Base-by-base conservation (phyloP, 2,888 invertebrate genomes). In the Fragum whitleyi region DNA sequence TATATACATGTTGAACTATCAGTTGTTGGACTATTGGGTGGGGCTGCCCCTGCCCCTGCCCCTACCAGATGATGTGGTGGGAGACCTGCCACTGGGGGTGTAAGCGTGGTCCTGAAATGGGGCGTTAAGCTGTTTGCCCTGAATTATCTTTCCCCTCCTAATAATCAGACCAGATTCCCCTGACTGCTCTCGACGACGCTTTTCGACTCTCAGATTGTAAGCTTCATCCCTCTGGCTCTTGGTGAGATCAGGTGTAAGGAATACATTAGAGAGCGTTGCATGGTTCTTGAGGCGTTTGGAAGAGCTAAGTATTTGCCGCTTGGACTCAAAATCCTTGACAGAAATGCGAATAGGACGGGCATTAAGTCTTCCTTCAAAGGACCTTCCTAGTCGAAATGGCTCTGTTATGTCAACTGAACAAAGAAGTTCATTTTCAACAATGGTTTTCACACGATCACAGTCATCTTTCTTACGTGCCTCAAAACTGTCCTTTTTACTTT, bases 291-390 rank as follows among this genome's bases (percentile, higher is more conserved):
- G n/a, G n/a, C n/a, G n/a, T n/a, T n/a, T n/a, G n/a, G n/a, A n/a
- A n/a, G n/a, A n/a, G n/a, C n/a, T n/a, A n/a, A n/a, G n/a, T n/a
- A 57, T 23, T 57, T 19, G 2, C 5, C 57, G 21, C 26, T 57
- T 57, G 3, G 57, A 26, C 3, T 57, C 57, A 57, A 57, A 57
- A 14, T 57, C 57, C 23, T 57, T 57, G 23, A 57, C 26, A n/a
- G 57, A n/a, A 51, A 51, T 5, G 21, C 21, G 51, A 51, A 51
- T 16, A 16, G 51, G 51, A n/a, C 51, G 19, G 19, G 57, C 11
- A 21, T 26, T 57, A 14, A 19, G 23, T 23, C 57, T 57, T 11
- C 26, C 57, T 11, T 57, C 6, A 57, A 21, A 26, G 11, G 11
- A 26, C 21, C 26, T n/a, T 23, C 23, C 57, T 7, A 57, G 57